A percentile compares a stretch with the other conserved stretches of the same genome.
phyloP scores from a whole-genome alignment of 2,888 invertebrate species.

The Chymomyza procnemis region DNA sequence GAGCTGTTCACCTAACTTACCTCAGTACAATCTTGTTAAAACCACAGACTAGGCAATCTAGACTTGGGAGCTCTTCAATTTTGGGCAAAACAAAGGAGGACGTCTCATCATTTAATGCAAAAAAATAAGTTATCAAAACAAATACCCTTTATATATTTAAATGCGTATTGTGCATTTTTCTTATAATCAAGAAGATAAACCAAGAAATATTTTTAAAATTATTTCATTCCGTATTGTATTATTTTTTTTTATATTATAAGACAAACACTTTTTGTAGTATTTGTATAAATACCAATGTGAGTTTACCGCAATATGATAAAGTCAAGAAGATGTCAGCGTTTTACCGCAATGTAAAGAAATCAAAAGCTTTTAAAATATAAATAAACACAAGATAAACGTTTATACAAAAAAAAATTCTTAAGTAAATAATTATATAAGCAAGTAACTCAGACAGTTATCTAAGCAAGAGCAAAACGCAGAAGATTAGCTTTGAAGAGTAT shows the following conservation, averaged over 20 bases:
- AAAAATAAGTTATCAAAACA: too few relatives aligned
- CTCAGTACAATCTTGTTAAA: too few relatives aligned
- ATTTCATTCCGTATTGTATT: too few relatives aligned
- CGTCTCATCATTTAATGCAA: too few relatives aligned
- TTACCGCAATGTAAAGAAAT: constrained; percentile 65
- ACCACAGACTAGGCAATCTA: too few relatives aligned
- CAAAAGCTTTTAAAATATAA: constrained; percentile 48
- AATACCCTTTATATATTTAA: too few relatives aligned
- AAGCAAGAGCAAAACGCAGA: not conserved
- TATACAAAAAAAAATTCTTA: not conserved
- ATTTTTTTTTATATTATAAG: not conserved
- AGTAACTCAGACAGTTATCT: constrained; percentile 60
- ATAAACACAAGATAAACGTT: not conserved
- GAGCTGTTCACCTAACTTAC: too few relatives aligned
- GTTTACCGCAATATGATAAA: constrained; percentile 72
- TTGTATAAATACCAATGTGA: constrained; percentile 17
- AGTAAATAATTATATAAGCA: constrained; percentile 56
- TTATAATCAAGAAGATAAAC: too few relatives aligned
- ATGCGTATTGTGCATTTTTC: too few relatives aligned
- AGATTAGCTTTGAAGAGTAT: not conserved
- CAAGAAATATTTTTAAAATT: too few relatives aligned
- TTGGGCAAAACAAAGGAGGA: too few relatives aligned
- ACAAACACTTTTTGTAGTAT: not conserved
- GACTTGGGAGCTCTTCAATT: too few relatives aligned
- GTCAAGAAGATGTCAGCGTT: constrained; percentile 67